Evolutionary conservation across 2,888 invertebrate species (phyloP).

Genomic region (Cataglyphis cursor): DNA sequence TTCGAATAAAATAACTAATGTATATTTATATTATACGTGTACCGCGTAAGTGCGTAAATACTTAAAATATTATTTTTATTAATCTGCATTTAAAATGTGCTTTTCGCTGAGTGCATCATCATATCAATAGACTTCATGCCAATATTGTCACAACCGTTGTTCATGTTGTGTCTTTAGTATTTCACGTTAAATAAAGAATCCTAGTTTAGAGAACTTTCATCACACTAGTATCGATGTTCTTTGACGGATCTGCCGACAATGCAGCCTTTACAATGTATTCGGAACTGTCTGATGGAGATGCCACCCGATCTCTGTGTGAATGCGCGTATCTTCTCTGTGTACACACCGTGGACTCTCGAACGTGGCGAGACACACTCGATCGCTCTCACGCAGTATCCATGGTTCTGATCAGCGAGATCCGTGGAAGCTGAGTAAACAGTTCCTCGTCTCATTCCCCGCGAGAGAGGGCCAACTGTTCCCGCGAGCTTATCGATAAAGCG

Average conservation of each 20-base stretch:
- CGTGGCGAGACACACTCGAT: conserved; percentile 37
- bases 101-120: not conserved
- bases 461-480: conserved; percentile 69
- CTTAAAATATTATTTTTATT: not conserved
- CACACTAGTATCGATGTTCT: conserved; percentile 36
- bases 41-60: not conserved
- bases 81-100: not conserved
- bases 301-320: conserved; percentile 20
- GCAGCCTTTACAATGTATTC: conserved; percentile 6
- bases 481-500: conserved; percentile 76
- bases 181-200: conserved; percentile 39
- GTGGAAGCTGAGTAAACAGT: conserved; percentile 70
- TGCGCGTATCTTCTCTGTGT: conserved; percentile 35
- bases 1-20: not conserved
- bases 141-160: conserved; percentile 2
- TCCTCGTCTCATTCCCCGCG: conserved; percentile 3
- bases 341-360: conserved; percentile 35
- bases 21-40: not conserved
- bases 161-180: conserved; percentile 4
- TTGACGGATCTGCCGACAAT: not conserved
- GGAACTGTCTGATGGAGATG: conserved; percentile 5
- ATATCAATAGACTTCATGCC: not conserved
- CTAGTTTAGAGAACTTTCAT: not conserved
- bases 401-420: conserved; percentile 70
- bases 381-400: conserved; percentile 56